Conservation (phyloP, 2,888 invertebrate species). For the Metalampra italica region DNA sequence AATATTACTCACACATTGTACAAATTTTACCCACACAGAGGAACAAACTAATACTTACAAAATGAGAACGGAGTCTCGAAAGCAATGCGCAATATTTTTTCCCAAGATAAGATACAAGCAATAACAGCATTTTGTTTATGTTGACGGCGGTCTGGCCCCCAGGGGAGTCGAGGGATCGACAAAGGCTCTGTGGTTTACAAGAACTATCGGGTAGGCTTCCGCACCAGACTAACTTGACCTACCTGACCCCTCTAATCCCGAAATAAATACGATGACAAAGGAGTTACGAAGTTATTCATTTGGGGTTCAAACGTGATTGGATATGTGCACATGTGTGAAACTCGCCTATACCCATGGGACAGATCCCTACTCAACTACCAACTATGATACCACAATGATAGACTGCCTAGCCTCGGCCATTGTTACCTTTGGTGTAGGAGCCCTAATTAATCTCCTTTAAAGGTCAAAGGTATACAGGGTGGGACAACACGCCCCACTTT, state of each 20-base stretch:
- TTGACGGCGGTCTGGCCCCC: slow-evolving; percentile 58
- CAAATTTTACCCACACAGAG: neutral
- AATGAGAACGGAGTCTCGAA: slow-evolving; percentile 38
- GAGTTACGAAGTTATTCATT: slow-evolving; percentile 16
- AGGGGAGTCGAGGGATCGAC: slow-evolving; percentile 43
- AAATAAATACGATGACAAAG: slow-evolving; percentile 8
- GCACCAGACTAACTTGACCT: slow-evolving; percentile 29
- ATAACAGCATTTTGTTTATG: slow-evolving; percentile 71
- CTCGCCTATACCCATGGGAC: slow-evolving; percentile 40
- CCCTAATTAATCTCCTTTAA: slow-evolving; percentile 25
- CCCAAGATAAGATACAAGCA: slow-evolving; percentile 64
- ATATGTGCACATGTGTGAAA: slow-evolving; percentile 33
- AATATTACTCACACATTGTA: no score
- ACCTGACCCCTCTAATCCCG: slow-evolving; percentile 16
- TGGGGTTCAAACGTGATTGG: slow-evolving; percentile 27
- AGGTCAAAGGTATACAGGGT: neutral
- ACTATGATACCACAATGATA: slow-evolving; percentile 41
- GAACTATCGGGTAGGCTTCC: slow-evolving; percentile 40
- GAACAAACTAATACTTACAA: slow-evolving; percentile 26
- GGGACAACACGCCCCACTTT: no score
- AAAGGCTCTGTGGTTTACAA: slow-evolving; percentile 39
- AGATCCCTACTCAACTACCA: slow-evolving; percentile 33
- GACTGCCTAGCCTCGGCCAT: slow-evolving; percentile 24
- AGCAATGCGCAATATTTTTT: slow-evolving; percentile 54
- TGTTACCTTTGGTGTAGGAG: slow-evolving; percentile 14